These are phyloP conservation scores for Batillaria attramentaria DNA, from an alignment of 1,140 invertebrate genomes.

Conservation along the genomic window DNA sequence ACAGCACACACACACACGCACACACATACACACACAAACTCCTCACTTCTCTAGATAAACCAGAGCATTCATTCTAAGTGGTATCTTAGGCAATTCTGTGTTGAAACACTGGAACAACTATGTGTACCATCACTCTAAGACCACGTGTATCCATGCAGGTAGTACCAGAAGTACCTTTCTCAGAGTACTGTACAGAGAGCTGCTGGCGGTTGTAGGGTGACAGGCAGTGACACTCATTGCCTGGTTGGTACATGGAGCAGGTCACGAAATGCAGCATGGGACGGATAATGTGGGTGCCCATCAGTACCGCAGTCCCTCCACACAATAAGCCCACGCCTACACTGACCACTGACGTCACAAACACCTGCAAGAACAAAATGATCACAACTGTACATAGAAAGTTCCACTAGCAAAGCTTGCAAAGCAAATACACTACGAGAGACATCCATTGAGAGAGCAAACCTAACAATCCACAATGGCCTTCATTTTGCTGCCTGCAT, in stretches of 20 bases:
- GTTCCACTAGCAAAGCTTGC: background rate
- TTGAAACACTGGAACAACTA: too few species aligned
- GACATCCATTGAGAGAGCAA: background rate
- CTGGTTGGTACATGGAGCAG: slow-evolving; percentile 39
- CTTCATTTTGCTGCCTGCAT: background rate
- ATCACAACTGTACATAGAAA: background rate
- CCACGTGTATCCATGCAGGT: background rate
- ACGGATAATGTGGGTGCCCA: slow-evolving; percentile 50
- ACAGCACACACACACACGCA: background rate
- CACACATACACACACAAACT: slow-evolving; percentile 14
- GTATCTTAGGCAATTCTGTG: too few species aligned
- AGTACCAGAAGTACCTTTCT: slow-evolving; percentile 27
- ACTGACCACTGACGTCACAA: slow-evolving; percentile 39
- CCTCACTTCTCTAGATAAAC: too few species aligned
- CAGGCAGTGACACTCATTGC: slow-evolving; percentile 47
- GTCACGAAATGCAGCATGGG: slow-evolving; percentile 43
- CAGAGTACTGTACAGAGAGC: slow-evolving; percentile 39
- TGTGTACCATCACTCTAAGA: background rate
- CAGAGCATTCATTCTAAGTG: too few species aligned
- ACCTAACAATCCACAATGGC: background rate
- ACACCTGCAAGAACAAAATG: slow-evolving; percentile 42
- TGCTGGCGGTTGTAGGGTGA: slow-evolving; percentile 42
- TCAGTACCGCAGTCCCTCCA: slow-evolving; percentile 43
- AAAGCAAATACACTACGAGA: background rate
- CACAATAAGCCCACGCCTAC: slow-evolving; percentile 38